These are phyloP conservation scores for Sylvia atricapilla DNA, from an alignment of 2,113 vertebrate genomes.

Conservation along the genomic window DNA sequence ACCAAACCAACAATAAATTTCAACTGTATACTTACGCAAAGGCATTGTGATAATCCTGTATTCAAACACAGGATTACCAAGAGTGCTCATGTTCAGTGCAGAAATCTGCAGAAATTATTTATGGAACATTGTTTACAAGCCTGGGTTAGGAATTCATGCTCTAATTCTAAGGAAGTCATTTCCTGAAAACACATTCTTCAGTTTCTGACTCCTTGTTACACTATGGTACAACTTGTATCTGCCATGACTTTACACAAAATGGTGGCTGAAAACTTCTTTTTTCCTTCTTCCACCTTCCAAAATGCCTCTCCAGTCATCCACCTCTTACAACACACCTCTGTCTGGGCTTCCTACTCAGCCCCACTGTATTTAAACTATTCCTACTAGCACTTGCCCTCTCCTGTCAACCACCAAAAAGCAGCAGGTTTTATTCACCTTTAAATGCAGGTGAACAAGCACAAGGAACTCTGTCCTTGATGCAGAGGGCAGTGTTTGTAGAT, in stretches of 20 bases:
- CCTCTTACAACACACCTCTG: neutral
- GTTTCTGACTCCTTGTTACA: neutral
- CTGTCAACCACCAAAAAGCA: neutral
- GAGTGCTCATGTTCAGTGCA: neutral
- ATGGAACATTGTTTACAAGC: neutral
- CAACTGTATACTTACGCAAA: neutral
- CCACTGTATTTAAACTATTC: neutral
- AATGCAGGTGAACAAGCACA: neutral
- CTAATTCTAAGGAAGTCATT: neutral
- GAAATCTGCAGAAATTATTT: neutral
- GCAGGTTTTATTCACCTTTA: neutral
- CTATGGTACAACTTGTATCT: neutral
- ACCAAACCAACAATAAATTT: neutral
- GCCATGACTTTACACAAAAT: neutral
- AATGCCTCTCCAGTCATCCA: neutral
- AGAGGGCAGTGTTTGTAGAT: neutral
- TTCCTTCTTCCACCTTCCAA: neutral
- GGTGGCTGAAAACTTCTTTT: neutral
- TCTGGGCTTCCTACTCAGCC: neutral
- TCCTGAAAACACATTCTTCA: neutral
- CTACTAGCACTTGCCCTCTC: neutral
- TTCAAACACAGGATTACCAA: neutral
- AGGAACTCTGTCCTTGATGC: neutral
- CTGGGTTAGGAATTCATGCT: neutral
- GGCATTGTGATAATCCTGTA: neutral